Conservation (phyloP, 37 sponge, comb jelly and placozoan genomes). For the Chondrilla cf. caribensis region DNA sequence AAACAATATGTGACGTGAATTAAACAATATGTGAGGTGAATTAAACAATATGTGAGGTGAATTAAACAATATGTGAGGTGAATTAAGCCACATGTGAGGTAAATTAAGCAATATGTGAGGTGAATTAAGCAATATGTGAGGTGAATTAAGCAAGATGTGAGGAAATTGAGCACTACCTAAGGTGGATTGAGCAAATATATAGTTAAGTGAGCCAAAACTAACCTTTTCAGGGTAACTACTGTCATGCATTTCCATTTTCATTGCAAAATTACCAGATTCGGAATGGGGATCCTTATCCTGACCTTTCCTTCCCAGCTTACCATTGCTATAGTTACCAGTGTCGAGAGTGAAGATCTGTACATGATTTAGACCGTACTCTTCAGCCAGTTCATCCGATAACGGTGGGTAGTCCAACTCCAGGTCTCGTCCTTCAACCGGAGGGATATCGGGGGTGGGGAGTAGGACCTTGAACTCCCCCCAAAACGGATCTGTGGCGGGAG, state of each 20-base stretch:
- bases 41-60: no score
- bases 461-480: constrained; percentile 13
- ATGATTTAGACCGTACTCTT: constrained; percentile 6
- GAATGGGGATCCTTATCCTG: neutral
- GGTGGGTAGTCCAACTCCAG: constrained; percentile 15
- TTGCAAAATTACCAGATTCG: neutral
- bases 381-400: neutral
- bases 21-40: no score
- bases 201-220: no score
- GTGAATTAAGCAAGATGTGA: no score
- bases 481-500: constrained; percentile 17
- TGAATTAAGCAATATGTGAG: no score
- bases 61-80: no score
- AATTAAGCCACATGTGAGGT: no score
- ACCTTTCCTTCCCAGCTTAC: neutral
- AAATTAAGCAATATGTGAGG: no score
- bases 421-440: neutral
- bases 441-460: constrained; percentile 18
- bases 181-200: no score
- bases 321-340: neutral
- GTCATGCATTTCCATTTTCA: neutral
- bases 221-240: neutral
- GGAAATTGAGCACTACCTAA: no score
- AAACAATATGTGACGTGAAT: no score
- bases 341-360: neutral